Base-by-base conservation (phyloP, 2,888 invertebrate species). In the Brachylomia viminalis region DNA sequence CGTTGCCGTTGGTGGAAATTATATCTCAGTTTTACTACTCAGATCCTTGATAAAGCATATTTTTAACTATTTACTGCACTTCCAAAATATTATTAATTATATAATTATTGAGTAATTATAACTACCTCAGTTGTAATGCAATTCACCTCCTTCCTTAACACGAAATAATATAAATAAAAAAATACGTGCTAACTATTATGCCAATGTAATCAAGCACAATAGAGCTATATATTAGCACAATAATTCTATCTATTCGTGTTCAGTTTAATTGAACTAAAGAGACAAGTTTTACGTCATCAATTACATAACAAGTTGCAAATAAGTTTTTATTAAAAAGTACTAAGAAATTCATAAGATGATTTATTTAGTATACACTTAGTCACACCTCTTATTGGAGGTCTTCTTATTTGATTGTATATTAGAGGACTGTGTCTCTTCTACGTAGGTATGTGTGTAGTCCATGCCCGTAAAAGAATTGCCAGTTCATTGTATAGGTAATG, bases 301-400 rank as follows among this genome's bases (percentile, higher is more conserved):
- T 20, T 47, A 45, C 20, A 10, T 54, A 20, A 13, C 6, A 79
- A 47, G 20, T 42, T 33, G 15, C 23, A 38, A 72, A 80, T 65
- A 65, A 15, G 10, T 65, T 58, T 72, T 70, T 49, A 42, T 58
- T 13, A 45, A 58, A 49, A 64, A 30, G 11, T 58, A 56, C 33
- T n/a, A 52, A 13, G 27, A 67, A 45, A 15, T 27, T 52, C 15
- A 27, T 38, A 49, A 33, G 23, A 54, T 75, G 56, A 42, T 66
- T 69, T 77, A 61, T 83, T 80, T 68, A 72, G 27, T 64, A 64
- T 65, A 20, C 64, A 54, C 79, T 83, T 49, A 45, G 13, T 11
- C 10, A 27, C 38, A 54, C 59, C 27, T 42, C 72, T 59, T 54
- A 47, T 13, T 3, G 20, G 2, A 47, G 66, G 13, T 38, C 17